phyloP scores from a whole-genome alignment of 2,113 vertebrate genomes.

The Xiphophorus couchianus region DNA sequence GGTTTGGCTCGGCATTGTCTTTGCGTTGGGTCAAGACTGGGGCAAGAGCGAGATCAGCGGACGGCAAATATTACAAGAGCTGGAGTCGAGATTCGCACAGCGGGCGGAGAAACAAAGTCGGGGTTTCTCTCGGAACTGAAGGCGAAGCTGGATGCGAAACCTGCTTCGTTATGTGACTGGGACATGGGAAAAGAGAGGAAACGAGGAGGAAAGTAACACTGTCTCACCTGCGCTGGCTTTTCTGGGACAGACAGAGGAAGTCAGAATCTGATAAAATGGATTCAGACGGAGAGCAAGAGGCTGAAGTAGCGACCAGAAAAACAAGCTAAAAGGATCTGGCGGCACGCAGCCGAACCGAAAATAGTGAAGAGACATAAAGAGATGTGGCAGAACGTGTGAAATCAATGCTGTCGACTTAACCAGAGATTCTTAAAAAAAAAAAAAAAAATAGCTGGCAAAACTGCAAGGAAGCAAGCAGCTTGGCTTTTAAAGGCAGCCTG shows the following conservation, averaged over 20 bases:
- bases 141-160: background rate
- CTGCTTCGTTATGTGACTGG: background rate
- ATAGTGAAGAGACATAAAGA: conserved; percentile 5
- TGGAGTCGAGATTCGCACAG: conserved; percentile 15
- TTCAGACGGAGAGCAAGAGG: background rate
- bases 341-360: conserved; percentile 5
- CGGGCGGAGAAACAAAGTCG: background rate
- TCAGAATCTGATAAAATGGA: background rate
- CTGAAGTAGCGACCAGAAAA: background rate
- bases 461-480: conserved; percentile 19
- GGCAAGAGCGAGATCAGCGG: conserved; percentile 18
- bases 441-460: conserved; percentile 34
- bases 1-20: conserved; percentile 14
- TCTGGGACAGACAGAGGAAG: background rate
- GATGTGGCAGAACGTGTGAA: conserved; percentile 28
- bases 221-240: conserved; percentile 15
- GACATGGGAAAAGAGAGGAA: background rate
- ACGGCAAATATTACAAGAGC: conserved; percentile 49
- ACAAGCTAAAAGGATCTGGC: background rate
- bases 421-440: conserved; percentile 50
- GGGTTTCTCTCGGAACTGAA: background rate
- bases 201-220: background rate
- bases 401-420: conserved; percentile 38
- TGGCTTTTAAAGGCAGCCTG: background rate
- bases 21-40: conserved; percentile 30